Percentiles rank a stretch among this genome's conserved stretches.
phyloP scores from a whole-genome alignment of 2,888 invertebrate species.

The Autographa gamma region DNA sequence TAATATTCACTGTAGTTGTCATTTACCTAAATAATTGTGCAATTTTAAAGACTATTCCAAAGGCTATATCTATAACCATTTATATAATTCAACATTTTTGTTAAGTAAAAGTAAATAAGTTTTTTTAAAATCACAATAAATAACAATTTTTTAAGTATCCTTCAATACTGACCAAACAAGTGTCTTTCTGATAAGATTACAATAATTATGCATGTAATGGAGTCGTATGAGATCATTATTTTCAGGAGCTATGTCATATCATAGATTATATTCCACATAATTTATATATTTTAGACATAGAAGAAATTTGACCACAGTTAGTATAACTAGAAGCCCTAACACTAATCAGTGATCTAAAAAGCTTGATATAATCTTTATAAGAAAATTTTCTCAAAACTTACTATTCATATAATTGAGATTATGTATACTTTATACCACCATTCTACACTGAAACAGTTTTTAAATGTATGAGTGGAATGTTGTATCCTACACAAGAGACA shows the following conservation, averaged over 20 bases:
- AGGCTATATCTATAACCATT: neutral
- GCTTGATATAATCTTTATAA: constrained; percentile 53
- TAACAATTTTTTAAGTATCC: neutral
- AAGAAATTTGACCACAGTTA: constrained; percentile 45
- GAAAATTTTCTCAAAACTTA: constrained; percentile 25
- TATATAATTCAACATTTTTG: neutral
- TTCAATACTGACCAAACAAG: neutral
- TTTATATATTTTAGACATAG: constrained; percentile 37
- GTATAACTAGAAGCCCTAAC: constrained; percentile 64
- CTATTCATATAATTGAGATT: constrained; percentile 32
- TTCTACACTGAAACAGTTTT: constrained; percentile 50
- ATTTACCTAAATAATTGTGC: neutral
- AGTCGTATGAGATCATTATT: constrained; percentile 39
- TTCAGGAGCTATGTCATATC: constrained; percentile 40
- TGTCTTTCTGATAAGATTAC: neutral
- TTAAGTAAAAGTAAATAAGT: neutral
- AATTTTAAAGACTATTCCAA: neutral
- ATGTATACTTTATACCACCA: constrained; percentile 29
- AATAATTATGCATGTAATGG: constrained; percentile 15
- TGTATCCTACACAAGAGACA: constrained; percentile 51
- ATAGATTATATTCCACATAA: constrained; percentile 40
- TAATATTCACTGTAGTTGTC: neutral
- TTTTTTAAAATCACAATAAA: neutral
- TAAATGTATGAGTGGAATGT: constrained; percentile 78
- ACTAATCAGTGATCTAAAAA: constrained; percentile 62